Percentiles rank a stretch among this genome's conserved stretches.
phyloP scores from a whole-genome alignment of 2,888 invertebrate species.

The Tipula lateralis region DNA sequence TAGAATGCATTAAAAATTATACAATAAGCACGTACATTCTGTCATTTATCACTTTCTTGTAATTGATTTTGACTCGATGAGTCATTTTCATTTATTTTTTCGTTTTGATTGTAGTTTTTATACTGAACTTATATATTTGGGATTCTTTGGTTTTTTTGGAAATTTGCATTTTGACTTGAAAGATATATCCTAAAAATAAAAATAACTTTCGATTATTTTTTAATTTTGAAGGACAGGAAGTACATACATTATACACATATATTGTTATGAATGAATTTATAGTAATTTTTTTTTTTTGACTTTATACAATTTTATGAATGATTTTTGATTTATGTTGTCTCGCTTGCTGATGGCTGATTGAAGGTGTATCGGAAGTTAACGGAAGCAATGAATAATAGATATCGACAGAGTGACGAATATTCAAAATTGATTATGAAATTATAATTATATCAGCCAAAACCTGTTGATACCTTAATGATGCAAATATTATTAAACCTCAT shows the following conservation, averaged over 20 bases:
- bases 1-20: background rate
- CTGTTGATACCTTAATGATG: background rate
- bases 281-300: background rate
- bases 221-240: conserved; percentile 15
- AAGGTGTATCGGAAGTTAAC: conserved; percentile 1
- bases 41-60: conserved; percentile 11
- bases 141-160: background rate
- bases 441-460: background rate
- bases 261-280: background rate
- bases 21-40: background rate
- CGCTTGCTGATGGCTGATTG: conserved; percentile 3
- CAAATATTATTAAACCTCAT: background rate
- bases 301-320: background rate
- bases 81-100: background rate
- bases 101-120: background rate
- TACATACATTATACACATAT: background rate
- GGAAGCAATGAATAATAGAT: background rate
- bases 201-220: conserved; percentile 13
- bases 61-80: background rate
- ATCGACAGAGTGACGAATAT: background rate
- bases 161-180: background rate
- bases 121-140: background rate
- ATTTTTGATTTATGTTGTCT: conserved; percentile 1
- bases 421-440: background rate
- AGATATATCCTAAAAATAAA: background rate